Evolutionary conservation across 2,113 vertebrate species (phyloP).

Genomic region (Labeo rohita): DNA sequence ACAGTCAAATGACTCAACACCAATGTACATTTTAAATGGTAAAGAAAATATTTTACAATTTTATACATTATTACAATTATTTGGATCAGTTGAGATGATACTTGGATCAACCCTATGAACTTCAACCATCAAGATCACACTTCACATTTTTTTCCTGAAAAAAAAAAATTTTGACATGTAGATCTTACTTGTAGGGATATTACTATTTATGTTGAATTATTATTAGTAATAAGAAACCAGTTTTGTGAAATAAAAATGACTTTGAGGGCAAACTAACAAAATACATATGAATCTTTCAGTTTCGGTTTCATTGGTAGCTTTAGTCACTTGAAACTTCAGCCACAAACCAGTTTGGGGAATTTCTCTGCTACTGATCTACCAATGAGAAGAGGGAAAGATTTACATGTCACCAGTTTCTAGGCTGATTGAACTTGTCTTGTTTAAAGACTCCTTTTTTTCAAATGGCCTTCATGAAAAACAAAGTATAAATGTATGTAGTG

Average conservation of each 20-base stretch:
- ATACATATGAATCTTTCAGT: not conserved
- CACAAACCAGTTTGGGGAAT: not conserved
- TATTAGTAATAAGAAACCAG: not conserved
- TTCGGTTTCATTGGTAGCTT: not conserved
- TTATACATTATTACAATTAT: too few relatives aligned
- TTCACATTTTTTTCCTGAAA: too few relatives aligned
- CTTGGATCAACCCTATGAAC: too few relatives aligned
- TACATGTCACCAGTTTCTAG: not conserved
- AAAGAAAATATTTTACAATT: too few relatives aligned
- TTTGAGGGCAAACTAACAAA: not conserved
- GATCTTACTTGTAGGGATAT: too few relatives aligned
- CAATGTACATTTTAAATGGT: too few relatives aligned
- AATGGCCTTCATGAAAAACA: too few relatives aligned
- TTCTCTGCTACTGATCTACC: not conserved
- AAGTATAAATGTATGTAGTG: too few relatives aligned
- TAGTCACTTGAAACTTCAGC: not conserved
- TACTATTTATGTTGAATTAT: too few relatives aligned
- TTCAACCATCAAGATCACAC: too few relatives aligned
- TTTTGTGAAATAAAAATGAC: not conserved
- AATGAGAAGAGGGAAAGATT: not conserved
- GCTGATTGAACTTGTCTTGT: not conserved
- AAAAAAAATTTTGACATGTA: too few relatives aligned
- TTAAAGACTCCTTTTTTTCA: not conserved
- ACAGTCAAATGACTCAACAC: not conserved
- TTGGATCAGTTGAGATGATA: too few relatives aligned